Evolutionary conservation across 2,888 invertebrate genomes (phyloP), one percentile per base, ranked within the genome.

Genomic region (Clunio marinus): DNA sequence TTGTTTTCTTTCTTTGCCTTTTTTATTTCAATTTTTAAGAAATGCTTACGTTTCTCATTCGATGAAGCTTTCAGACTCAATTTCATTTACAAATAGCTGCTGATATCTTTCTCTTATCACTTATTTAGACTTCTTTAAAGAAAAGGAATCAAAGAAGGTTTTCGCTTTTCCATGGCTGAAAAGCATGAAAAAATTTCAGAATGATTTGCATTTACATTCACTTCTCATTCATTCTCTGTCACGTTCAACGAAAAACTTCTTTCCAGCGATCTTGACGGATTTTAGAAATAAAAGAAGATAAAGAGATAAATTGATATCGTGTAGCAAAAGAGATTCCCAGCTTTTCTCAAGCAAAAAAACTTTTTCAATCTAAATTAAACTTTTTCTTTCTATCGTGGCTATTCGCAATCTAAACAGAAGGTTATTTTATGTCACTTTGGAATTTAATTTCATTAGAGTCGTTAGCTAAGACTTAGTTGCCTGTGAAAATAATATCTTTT

Each of bases 361-460:
- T 51, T 51, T 51, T 51, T 51, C 22, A 51, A 51, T 51, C 17
- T 51, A 51, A 51, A 51, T 51, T 51, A 51, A 51, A 51, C 51
- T 51, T 51, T 13, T 51, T 22, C 51, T 2, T 51, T 22, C n/a
- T 17, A n/a, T n/a, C n/a, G n/a, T n/a, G n/a, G n/a, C n/a, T n/a
- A n/a, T n/a, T n/a, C n/a, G n/a, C n/a, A n/a, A 17, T 51, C 22
- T 15, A 4, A 51, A 51, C 2, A 17, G 5, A 17, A 51, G 51
- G 51, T 51, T 51, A 32, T 41, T 41, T 41, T 41, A 17, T n/a
- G 5, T 51, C 51, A 20, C 2, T 51, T 22, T 3, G n/a, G 51
- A 17, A 22, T 51, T 17, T 51, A 51, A 51, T 51, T 45, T 15
- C 15, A 45, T 45, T 7, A 45, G 4, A 15, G 15, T 45, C n/a